Base-by-base conservation (phyloP, 1,140 invertebrate species). In the Metaphire vulgaris region DNA sequence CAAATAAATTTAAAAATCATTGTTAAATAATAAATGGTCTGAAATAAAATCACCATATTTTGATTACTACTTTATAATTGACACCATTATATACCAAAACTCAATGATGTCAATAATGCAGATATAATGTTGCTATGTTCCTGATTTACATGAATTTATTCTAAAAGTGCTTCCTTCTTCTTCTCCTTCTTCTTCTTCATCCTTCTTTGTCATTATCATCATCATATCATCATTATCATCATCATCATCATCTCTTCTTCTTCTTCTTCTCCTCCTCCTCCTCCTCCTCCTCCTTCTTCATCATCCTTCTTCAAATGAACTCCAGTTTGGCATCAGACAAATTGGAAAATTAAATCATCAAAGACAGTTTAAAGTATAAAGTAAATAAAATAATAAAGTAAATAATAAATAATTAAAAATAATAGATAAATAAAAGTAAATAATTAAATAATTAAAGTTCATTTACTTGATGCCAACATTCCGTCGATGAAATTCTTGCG, bases 401-500 rank as follows among this genome's bases (percentile, higher is more conserved):
- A n/a, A n/a, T n/a, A n/a, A n/a, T n/a, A n/a, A n/a, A n/a, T n/a
- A n/a, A n/a, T n/a, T n/a, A n/a, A n/a, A n/a, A n/a, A n/a, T n/a
- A n/a, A n/a, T n/a, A n/a, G n/a, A n/a, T n/a, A n/a, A n/a, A n/a
- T n/a, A n/a, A n/a, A n/a, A 31, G 28, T 30, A 32, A 71, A 33
- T 16, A 21, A 71, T n/a, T 71, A 71, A 71, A 21, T 71, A 30
- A 32, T n/a, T 32, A 71, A 68, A 80, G n/a, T n/a, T n/a, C n/a
- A n/a, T 81, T 80, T 77, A 86, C 85, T 83, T 70, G 82, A 83
- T 29, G 81, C 76, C 71, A 85, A 72, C 83, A 86, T 85, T 71
- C 96, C 98, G 86, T 98, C 93, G 82, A 99, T 97, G 84, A 99
- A 99, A 83, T 98, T 95, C 82, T 97, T 93, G 79, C 96, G 89